Evolutionary conservation across 2,113 vertebrate species (phyloP), one percentile per base, ranked within the genome.

Genomic region (Serilophus lunatus): DNA sequence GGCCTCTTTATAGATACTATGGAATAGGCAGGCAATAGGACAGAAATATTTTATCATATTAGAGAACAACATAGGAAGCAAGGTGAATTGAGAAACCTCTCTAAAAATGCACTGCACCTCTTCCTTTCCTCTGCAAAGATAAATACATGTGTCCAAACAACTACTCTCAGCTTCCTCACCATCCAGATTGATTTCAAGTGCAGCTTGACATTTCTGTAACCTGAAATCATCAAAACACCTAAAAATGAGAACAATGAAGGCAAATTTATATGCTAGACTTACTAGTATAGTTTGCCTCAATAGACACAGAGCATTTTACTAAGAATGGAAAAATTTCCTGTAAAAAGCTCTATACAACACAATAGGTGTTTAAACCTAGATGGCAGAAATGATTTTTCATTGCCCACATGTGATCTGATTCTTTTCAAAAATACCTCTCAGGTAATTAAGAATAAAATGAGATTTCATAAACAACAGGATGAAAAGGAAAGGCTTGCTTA

Each of bases 141-240:
- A 66, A 79, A 44, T 45, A 26, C 14, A 42, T 6, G 33, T 38
- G 35, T 60, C 36, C 53, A 28, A 56, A 90, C 25, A 82, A 53
- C 70, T 50, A 35, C 49, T 12, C 26, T 80, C 35, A 45, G 65
- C 31, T 70, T 65, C 29, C 44, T 49, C 28, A 35, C 38, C 25
- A 64, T 23, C 13, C 45, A 82, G 12, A 77, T 29, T 49, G 38
- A 77, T 85, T 64, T 91, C 20, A 71, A 20, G 33, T 1, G 2
- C 7, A 88, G 50, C 18, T 33, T 83, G 49, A 82, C 82, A 57
- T 47, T 40, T 77, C 47, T 9, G 3, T 53, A 81, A 92, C 19
- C 50, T 91, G 69, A 93, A 72, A 80, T 78, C 57, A 86, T 74
- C 59, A 91, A 93, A 87, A 92, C 26, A 91, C 66, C 51, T 75